Conservation (phyloP, 2,113 vertebrate genomes). For the Egretta garzetta region DNA sequence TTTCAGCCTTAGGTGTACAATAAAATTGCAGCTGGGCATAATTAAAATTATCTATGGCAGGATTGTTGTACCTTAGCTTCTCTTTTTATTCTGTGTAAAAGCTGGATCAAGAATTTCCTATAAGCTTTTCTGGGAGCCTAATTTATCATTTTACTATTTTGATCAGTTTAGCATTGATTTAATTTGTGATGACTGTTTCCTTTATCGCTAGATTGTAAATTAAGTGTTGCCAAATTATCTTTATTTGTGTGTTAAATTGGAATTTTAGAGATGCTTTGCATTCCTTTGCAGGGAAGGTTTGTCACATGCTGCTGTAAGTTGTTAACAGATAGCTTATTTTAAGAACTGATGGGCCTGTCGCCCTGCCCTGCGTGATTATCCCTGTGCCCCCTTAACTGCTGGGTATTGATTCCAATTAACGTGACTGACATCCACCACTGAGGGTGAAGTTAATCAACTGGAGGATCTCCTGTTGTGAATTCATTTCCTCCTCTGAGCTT, state of each 20-base stretch:
- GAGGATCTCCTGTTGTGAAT: constrained; percentile 73
- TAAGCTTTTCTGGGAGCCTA: not conserved
- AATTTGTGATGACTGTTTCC: constrained; percentile 7
- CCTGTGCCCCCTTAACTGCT: constrained; percentile 63
- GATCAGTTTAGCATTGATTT: not conserved
- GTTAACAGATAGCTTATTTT: constrained; percentile 50
- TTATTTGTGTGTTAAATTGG: constrained; percentile 40
- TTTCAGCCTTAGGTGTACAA: not conserved
- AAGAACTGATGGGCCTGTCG: constrained; percentile 22
- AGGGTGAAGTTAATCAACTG: constrained; percentile 74
- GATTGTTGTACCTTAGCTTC: not conserved
- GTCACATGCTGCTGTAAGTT: constrained; percentile 21
- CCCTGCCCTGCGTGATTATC: constrained; percentile 72
- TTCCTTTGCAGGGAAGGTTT: constrained; percentile 19
- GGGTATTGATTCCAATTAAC: constrained; percentile 77
- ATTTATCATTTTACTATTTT: constrained; percentile 27
- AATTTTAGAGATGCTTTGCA: constrained; percentile 46
- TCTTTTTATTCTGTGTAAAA: not conserved
- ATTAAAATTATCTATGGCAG: not conserved
- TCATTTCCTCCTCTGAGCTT: constrained; percentile 76
- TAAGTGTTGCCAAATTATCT: constrained; percentile 31
- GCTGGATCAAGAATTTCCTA: not conserved
- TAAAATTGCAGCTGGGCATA: not conserved
- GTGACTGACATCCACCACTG: constrained; percentile 71
- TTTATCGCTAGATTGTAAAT: constrained; percentile 7